Base-by-base conservation (phyloP, 2,888 invertebrate species). In the Alentia gelatinosa region DNA sequence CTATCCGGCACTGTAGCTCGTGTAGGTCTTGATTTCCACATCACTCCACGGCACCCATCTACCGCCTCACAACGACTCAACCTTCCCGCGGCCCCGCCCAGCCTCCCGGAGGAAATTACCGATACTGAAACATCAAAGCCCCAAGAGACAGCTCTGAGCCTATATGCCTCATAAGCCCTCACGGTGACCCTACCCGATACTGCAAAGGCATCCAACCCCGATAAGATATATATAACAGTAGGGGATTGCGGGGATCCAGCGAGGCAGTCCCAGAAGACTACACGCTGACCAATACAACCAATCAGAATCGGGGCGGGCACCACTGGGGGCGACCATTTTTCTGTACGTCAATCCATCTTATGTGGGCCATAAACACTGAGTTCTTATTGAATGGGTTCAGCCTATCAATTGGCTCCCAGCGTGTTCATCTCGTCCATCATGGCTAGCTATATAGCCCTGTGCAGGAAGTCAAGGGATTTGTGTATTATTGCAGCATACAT, bases 371-470 rank as follows among this genome's bases (percentile, higher is more conserved):
- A 83, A 83, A 83, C 83, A 83, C 83, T 39, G 37, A 26, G 83
- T 83, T 40, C 83, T 40, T 83, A 83, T 35, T 83, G 83, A 83
- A 83, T 83, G 40, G 26, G 83, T 83, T 37, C 40, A 83, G 23
- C 9, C n/a, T 40, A 40, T 83, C 83, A 83, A 35, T 35, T 83
- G 83, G n/a, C 83, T 35, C 75, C 7, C 37, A 37, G 26, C 1
- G 33, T 4, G 3, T 4, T 1, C 26, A 26, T 33, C 9, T 47
- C 68, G 26, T 68, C 30, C 33, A 68, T 68, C 68, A 68, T 68
- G 1, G n/a, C n/a, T n/a, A n/a, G n/a, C n/a, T n/a, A n/a, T 12
- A 30, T 30, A 68, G 68, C 12, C 56, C 56, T n/a, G 56, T 19
- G 56, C 56, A 19, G 56, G 56, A 56, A 56, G 3, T 56, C 56